Conservation (phyloP, 1,140 invertebrate genomes). For the Eupristina koningsbergeri region DNA sequence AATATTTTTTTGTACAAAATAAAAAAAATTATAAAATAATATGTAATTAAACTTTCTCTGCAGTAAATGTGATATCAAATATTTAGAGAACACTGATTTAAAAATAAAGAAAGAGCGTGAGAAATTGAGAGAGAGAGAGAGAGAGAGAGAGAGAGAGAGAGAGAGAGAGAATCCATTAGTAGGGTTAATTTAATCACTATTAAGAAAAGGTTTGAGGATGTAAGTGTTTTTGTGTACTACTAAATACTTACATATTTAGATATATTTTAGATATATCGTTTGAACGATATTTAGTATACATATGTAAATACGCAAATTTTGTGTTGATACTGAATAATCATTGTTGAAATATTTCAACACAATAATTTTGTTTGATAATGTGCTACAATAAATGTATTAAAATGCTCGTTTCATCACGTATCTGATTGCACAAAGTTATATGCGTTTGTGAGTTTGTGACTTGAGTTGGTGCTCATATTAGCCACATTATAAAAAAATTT, state of each 20-base stretch:
- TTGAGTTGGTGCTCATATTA: too few relatives aligned
- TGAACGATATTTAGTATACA: slow-evolving; percentile 17
- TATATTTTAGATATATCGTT: slow-evolving; percentile 45
- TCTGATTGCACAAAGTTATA: too few relatives aligned
- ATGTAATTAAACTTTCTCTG: too few relatives aligned
- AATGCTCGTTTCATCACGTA: too few relatives aligned
- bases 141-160: not conserved
- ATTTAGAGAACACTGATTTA: not conserved
- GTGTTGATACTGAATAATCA: too few relatives aligned
- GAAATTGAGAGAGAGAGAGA: not conserved
- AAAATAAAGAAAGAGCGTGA: not conserved
- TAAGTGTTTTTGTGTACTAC: slow-evolving; percentile 41
- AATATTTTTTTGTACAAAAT: too few relatives aligned
- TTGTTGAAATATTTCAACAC: slow-evolving; percentile 23
- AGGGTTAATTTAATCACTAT: slow-evolving; percentile 37
- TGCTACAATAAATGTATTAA: too few relatives aligned
- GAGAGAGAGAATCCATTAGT: not conserved
- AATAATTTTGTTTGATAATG: too few relatives aligned
- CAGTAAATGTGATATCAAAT: too few relatives aligned
- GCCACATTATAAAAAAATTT: too few relatives aligned
- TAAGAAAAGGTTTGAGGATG: slow-evolving; percentile 17
- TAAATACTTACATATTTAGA: slow-evolving; percentile 41
- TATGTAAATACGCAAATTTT: not conserved
- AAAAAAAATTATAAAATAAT: too few relatives aligned
- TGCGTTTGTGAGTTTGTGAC: too few relatives aligned